Evolutionary conservation across 2,888 invertebrate species (phyloP).

Genomic region (Protophormia terraenovae): DNA sequence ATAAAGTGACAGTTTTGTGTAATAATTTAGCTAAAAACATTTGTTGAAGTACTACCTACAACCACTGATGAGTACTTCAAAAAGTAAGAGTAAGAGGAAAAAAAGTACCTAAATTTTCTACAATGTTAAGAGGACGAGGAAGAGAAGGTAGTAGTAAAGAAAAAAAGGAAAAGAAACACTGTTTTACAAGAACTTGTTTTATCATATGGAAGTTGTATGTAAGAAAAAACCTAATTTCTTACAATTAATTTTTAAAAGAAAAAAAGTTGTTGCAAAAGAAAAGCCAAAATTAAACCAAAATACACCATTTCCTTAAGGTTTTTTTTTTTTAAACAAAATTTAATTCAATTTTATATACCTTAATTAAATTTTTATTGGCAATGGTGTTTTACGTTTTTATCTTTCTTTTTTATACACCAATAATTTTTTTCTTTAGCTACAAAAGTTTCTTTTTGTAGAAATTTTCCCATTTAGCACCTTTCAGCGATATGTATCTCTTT

Average conservation of each 20-base stretch:
- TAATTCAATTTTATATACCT: not conserved
- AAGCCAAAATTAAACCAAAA: too few species aligned
- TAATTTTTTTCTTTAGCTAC: too few species aligned
- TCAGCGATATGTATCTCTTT: not conserved
- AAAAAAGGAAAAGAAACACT: too few species aligned
- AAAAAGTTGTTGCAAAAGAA: not conserved
- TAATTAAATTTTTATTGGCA: too few species aligned
- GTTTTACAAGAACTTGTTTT: not conserved
- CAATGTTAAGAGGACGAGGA: not conserved
- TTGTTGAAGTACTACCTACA: not conserved
- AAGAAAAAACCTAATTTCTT: conserved; percentile 25
- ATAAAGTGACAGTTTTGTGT: not conserved
- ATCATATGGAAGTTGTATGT: not conserved
- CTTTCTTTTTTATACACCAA: not conserved
- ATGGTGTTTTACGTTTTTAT: not conserved
- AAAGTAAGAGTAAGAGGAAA: not conserved
- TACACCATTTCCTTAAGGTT: not conserved
- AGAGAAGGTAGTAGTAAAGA: not conserved
- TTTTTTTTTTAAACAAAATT: not conserved
- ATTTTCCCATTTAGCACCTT: not conserved
- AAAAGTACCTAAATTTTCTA: not conserved
- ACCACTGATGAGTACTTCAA: not conserved
- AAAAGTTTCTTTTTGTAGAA: not conserved
- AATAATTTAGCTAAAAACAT: not conserved
- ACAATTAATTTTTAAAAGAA: conserved; percentile 20